Conservation (phyloP, 2,113 vertebrate species). For the Oreochromis tanganicae region DNA sequence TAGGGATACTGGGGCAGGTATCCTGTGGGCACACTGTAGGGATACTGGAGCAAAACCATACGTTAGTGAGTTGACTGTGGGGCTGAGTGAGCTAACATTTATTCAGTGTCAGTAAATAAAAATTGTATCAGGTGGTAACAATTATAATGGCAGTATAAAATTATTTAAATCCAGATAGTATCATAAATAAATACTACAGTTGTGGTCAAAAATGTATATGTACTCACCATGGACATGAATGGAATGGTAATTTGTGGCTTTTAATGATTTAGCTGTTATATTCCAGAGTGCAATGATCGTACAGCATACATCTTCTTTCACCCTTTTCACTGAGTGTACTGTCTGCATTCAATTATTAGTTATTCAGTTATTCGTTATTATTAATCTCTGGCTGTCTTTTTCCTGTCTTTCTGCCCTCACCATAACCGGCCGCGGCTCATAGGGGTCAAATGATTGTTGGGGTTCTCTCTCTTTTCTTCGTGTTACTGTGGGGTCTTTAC, state of each 20-base stretch:
- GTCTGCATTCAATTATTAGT: background rate
- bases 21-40: background rate
- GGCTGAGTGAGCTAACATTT: background rate
- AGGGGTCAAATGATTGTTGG: background rate
- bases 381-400: background rate
- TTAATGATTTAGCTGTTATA: background rate
- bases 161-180: background rate
- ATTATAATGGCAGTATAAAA: background rate
- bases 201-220: background rate
- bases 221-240: background rate
- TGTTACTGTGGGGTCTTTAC: background rate
- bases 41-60: background rate
- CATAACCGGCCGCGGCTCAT: rapidly evolving
- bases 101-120: background rate
- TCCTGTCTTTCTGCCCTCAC: background rate
- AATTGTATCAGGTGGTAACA: rapidly evolving
- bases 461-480: background rate
- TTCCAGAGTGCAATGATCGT: background rate
- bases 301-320: background rate
- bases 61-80: background rate
- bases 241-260: background rate
- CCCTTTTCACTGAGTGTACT: background rate
- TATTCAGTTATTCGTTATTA: background rate
- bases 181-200: background rate
- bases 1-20: background rate